A percentile compares a stretch with the other conserved stretches of the same genome.
phyloP scores from a whole-genome alignment of 2,888 invertebrate species.

The Zygogramma bicolorata region DNA sequence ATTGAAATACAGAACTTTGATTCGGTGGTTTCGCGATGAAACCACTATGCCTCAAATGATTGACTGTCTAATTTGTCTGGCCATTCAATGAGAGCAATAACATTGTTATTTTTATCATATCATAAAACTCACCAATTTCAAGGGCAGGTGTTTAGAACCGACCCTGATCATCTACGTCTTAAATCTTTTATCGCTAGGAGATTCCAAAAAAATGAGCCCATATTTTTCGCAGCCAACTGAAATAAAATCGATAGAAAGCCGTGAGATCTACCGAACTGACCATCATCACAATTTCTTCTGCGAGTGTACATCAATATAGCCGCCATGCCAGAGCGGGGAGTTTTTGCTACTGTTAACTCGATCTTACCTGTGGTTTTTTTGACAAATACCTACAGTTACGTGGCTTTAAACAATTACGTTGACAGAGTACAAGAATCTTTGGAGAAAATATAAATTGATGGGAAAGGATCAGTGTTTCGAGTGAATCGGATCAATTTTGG shows the following conservation, averaged over 20 bases:
- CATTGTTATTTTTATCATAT: too few species aligned
- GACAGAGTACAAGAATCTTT: constrained; percentile 28
- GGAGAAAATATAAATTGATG: constrained; percentile 3
- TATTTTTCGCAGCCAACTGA: constrained; percentile 1
- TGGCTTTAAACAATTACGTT: constrained; percentile 56
- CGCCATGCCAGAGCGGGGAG: constrained; percentile 52
- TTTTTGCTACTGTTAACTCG: constrained; percentile 57
- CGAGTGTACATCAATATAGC: constrained; percentile 47
- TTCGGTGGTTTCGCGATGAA: too few species aligned
- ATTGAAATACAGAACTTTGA: too few species aligned
- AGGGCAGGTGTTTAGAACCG: background rate
- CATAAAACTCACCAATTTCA: background rate
- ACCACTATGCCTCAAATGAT: too few species aligned
- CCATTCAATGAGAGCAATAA: too few species aligned
- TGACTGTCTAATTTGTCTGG: too few species aligned
- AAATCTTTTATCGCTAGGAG: background rate
- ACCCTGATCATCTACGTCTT: background rate
- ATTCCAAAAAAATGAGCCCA: background rate
- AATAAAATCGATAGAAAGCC: constrained; percentile 11
- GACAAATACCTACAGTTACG: constrained; percentile 57
- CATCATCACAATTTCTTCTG: constrained; percentile 33
- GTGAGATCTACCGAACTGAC: constrained; percentile 16
- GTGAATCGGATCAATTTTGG: background rate
- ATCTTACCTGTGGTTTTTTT: constrained; percentile 56
- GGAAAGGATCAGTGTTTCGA: background rate